These are phyloP conservation scores for Helostoma temminkii DNA, from an alignment of 2,797 vertebrate species.

Conservation along the genomic window DNA sequence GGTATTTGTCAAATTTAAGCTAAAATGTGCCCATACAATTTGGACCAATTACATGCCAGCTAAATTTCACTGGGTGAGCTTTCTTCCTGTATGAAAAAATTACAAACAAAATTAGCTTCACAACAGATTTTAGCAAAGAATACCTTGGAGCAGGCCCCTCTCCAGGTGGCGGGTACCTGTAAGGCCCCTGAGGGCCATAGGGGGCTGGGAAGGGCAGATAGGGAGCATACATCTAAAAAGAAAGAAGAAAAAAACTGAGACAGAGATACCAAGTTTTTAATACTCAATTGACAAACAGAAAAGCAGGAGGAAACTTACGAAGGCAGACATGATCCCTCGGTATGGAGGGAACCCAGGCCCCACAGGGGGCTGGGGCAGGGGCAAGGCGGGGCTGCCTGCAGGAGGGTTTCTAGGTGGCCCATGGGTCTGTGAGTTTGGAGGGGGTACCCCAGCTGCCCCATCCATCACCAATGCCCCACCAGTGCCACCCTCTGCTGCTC, in stretches of 20 bases:
- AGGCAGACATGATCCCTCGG: conserved; percentile 93
- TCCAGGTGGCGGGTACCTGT: conserved; percentile 89
- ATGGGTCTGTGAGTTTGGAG: conserved; percentile 79
- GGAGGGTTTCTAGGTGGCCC: conserved; percentile 86
- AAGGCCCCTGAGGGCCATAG: conserved; percentile 92
- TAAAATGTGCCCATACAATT: background rate
- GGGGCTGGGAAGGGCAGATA: conserved; percentile 93
- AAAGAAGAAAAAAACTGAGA: background rate
- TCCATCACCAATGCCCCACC: conserved; percentile 86
- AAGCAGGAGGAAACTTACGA: conserved; percentile 84
- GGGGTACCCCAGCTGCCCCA: conserved; percentile 84
- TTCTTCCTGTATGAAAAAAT: background rate
- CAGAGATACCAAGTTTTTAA: background rate
- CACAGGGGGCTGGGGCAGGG: conserved; percentile 86
- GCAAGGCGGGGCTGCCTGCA: conserved; percentile 84
- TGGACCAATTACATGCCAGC: background rate
- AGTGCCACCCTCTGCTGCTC: conserved; percentile 86
- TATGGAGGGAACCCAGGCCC: conserved; percentile 92
- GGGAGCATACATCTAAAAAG: conserved; percentile 91
- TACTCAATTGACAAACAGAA: background rate
- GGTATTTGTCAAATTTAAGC: background rate
- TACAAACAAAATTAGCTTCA: background rate
- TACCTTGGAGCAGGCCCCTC: conserved; percentile 89
- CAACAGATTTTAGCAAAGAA: conserved; percentile 1
- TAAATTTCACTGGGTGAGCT: background rate